Percentiles rank a stretch among this genome's conserved stretches.
Conservation (phyloP, 2,797 vertebrate species). For the Danio jaintianensis region DNA sequence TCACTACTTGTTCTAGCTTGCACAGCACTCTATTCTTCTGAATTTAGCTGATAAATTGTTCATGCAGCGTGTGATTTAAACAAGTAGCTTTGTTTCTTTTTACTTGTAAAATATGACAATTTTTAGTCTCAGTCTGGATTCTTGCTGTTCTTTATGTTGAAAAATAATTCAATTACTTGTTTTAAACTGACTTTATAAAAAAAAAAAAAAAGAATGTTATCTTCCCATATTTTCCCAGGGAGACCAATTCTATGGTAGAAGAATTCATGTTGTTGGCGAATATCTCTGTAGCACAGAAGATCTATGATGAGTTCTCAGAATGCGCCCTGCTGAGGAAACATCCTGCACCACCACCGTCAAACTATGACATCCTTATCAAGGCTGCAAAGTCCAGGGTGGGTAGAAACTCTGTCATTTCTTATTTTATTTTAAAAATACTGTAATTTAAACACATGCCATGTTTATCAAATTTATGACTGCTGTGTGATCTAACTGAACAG, state of each 20-base stretch:
- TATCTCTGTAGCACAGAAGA: constrained; percentile 97
- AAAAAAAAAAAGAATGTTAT: not conserved
- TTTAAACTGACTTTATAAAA: no score
- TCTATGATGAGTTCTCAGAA: constrained; percentile 93
- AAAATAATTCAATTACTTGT: no score
- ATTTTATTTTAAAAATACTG: not conserved
- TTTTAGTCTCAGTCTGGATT: no score
- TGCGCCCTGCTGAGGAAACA: constrained; percentile 95
- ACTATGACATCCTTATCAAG: constrained; percentile 95
- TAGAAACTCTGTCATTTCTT: not conserved
- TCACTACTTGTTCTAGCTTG: no score
- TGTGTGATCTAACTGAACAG: no score
- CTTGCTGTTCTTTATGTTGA: not conserved
- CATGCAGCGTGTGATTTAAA: no score
- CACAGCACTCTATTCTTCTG: no score
- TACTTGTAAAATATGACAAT: no score
- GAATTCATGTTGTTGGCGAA: constrained; percentile 99
- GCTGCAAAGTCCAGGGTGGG: constrained; percentile 88
- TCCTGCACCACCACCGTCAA: constrained; percentile 93
- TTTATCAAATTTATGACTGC: no score
- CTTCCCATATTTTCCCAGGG: constrained; percentile 74
- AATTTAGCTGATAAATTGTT: no score
- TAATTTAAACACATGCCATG: no score
- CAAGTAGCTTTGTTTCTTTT: no score
- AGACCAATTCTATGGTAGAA: constrained; percentile 99